Evolutionary conservation across 2,888 invertebrate species (phyloP).

Genomic region (Ophraella communa): DNA sequence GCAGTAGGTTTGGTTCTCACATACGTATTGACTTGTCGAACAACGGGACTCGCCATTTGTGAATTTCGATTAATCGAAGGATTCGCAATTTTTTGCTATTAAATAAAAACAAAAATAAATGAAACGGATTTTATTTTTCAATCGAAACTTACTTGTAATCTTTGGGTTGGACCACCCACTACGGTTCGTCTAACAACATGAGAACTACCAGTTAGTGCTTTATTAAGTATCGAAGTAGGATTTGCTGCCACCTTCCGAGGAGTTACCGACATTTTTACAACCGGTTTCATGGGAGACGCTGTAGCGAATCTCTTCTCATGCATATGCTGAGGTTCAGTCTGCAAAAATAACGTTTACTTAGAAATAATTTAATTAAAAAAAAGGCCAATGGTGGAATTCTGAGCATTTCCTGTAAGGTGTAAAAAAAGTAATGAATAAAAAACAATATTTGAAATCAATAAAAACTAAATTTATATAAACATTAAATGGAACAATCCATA

Average conservation of each 20-base stretch:
- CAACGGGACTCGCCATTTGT: constrained; percentile 31
- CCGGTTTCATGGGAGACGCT: constrained; percentile 20
- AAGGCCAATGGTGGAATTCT: too few relatives aligned
- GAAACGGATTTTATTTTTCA: neutral
- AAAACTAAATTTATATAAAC: too few relatives aligned
- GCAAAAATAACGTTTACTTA: neutral
- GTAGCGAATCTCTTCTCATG: constrained; percentile 19
- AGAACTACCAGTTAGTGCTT: constrained; percentile 50
- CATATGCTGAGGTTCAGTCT: constrained; percentile 14
- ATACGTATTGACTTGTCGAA: constrained; percentile 22
- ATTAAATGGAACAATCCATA: too few relatives aligned
- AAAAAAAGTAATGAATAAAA: too few relatives aligned
- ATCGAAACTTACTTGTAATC: constrained; percentile 7
- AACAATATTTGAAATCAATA: too few relatives aligned
- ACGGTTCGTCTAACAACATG: constrained; percentile 54
- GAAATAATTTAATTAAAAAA: neutral
- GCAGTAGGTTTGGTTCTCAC: constrained; percentile 35
- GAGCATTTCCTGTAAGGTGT: too few relatives aligned
- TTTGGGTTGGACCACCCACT: constrained; percentile 31
- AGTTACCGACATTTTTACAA: constrained; percentile 27
- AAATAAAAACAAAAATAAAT: neutral
- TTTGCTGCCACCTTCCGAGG: constrained; percentile 50
- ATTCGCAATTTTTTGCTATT: constrained; percentile 41
- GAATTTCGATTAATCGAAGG: constrained; percentile 38
- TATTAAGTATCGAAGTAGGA: constrained; percentile 56